These are phyloP conservation scores for Scomberomorus guttatus DNA, from an alignment of 2,797 vertebrate species.

Conservation along the genomic window DNA sequence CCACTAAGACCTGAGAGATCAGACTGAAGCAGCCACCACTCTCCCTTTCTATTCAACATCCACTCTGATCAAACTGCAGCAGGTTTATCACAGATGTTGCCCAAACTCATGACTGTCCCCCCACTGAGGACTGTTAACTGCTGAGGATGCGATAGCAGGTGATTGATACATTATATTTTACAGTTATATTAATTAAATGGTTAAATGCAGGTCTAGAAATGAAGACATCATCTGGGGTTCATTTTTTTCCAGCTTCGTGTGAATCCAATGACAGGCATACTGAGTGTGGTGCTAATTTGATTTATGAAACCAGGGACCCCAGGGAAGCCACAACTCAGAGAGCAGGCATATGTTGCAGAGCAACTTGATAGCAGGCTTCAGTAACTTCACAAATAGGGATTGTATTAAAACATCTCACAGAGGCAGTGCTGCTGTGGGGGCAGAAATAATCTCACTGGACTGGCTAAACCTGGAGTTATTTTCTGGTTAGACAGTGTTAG, in stretches of 20 bases:
- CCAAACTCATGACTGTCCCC: slow-evolving; percentile 33
- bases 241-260: background rate
- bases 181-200: background rate
- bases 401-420: slow-evolving; percentile 58
- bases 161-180: background rate
- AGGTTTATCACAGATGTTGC: slow-evolving; percentile 70
- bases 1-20: slow-evolving; percentile 60
- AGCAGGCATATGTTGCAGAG: slow-evolving; percentile 73
- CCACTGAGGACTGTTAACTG: slow-evolving; percentile 20
- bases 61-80: slow-evolving; percentile 59
- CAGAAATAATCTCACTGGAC: background rate
- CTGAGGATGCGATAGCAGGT: background rate
- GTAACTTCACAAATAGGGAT: slow-evolving; percentile 69
- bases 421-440: slow-evolving; percentile 13
- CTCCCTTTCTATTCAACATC: slow-evolving; percentile 56
- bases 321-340: slow-evolving; percentile 67
- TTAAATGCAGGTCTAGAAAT: background rate
- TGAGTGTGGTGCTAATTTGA: slow-evolving; percentile 72
- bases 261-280: slow-evolving; percentile 35
- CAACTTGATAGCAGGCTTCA: slow-evolving; percentile 72
- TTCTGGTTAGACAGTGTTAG: background rate
- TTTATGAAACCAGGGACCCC: slow-evolving; percentile 61
- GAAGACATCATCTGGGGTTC: background rate
- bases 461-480: background rate
- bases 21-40: slow-evolving; percentile 58